Conservation (phyloP, 2,797 vertebrate species). For the Amniataba percoides region DNA sequence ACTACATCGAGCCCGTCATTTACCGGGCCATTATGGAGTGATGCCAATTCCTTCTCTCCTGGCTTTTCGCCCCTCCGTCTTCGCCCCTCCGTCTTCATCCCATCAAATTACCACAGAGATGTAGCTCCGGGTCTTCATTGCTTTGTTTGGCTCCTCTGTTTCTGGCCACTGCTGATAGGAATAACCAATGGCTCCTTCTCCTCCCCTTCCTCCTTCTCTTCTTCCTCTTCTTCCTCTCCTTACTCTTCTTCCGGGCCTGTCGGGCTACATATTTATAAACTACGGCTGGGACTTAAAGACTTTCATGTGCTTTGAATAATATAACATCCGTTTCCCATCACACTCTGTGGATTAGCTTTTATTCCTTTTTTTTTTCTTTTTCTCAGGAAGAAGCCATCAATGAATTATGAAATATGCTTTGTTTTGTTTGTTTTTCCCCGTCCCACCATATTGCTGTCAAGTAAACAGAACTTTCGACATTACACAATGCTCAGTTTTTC, state of each 20-base stretch:
- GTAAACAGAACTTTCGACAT: conserved; percentile 4
- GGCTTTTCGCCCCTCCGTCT: conserved; percentile 4
- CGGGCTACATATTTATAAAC: conserved; percentile 73
- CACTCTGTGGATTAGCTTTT: conserved; percentile 30
- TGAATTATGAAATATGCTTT: conserved; percentile 33
- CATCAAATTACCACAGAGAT: neutral
- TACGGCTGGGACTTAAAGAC: conserved; percentile 78
- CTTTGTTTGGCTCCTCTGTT: neutral
- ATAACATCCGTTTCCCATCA: conserved; percentile 19
- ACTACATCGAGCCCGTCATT: conserved; percentile 95
- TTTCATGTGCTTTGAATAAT: conserved; percentile 57
- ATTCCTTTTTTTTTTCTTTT: conserved; percentile 28
- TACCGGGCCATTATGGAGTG: conserved; percentile 98
- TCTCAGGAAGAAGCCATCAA: conserved; percentile 70
- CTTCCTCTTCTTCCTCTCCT: conserved; percentile 37
- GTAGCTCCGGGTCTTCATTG: conserved; percentile 2
- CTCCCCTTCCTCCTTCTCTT: neutral
- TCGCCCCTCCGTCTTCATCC: neutral
- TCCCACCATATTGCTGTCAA: conserved; percentile 12
- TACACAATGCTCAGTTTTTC: neutral
- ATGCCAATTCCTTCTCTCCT: conserved; percentile 21
- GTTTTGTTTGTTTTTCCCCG: conserved; percentile 1
- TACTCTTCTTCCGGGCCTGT: conserved; percentile 52
- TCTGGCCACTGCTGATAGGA: conserved; percentile 41
- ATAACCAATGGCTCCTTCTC: neutral